Evolutionary conservation across 53 echinoderm and acorn worm genomes (phyloP), one percentile per base, ranked within the genome.

Genomic region (Mesocentrotus franciscanus): DNA sequence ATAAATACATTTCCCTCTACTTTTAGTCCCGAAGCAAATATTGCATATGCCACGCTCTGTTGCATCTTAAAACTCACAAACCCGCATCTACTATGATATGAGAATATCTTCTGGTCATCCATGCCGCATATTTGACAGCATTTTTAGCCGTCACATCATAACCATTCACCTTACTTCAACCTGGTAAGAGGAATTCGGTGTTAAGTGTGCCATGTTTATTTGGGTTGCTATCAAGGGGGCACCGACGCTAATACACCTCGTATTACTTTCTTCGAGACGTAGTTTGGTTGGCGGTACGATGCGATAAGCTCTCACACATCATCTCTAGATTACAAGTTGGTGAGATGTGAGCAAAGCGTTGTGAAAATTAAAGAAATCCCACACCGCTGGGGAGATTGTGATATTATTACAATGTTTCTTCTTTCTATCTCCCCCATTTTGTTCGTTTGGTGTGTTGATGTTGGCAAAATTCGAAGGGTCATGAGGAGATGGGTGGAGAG

Each of bases 191-290:
- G 93, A 75, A 93, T 92, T 92, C 62, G 90, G 90, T 90, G 90
- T 90, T 90, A 90, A 94, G 94, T 94, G 94, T 94, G 66, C 22
- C 94, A 61, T 94, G 94, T 94, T 94, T 94, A 94, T 94, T 94
- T 79, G 84, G 94, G n/a, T 94, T 83, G 94, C 94, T 81, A 94
- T 94, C 94, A 94, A 79, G 60, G 94, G 74, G 84, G 61, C 84
- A 60, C 94, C 83, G 84, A 83, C 62, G 60, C 32, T 94, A 94
- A 79, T 60, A 94, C 60, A 49, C 76, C 74, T 57, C 93, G 22
- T 72, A 72, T 49, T 93, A 74, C 55, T 75, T 75, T 76, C n/a
- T n/a, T 26, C 93, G 57, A 90, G 60, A 60, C 60, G 90, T 29
- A 12, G 92, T 64, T 66, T 24, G 92, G 61, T 92, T 66, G 33